Evolutionary conservation across 1,140 invertebrate genomes (phyloP), one percentile per base, ranked within the genome.

Genomic region (Melanaphis sacchari): DNA sequence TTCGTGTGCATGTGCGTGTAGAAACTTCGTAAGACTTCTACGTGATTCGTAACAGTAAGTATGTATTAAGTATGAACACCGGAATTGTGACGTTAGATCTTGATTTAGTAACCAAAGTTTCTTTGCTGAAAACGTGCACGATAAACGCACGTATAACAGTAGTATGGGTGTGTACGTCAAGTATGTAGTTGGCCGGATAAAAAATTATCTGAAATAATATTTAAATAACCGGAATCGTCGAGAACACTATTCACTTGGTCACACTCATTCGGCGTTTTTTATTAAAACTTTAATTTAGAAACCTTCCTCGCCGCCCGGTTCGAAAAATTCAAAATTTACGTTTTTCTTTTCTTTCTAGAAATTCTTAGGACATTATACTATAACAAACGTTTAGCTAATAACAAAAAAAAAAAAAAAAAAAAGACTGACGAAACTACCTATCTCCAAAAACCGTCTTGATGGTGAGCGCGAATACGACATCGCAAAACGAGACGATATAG

Each of bases 31-130:
- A 31, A 85, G n/a, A 85, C 24, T 43, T 85, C n/a, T 2, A 11
- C 18, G 84, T 26, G 82, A 84, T 84, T 85, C 84, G 84, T n/a
- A 41, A 43, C 38, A 24, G 81, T 38, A 38, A 38, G 7, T 38
- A 38, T 24, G 9, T 38, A 24, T 0, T 82, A 22, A 38, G 22
- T 40, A 41, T 82, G 26, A 41, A 43, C 41, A 85, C 41, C 3
- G 38, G 24, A 41, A 85, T 43, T 85, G 9, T 85, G 84, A 43
- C 40, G 43, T 85, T 85, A 85, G 84, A 85, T 31, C 84, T 85
- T 85, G 84, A 85, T 43, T 85, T 43, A 85, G 40, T 43, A 85
- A 85, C 24, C 11, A 85, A 85, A 85, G 82, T 84, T 84, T 31
- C 81, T 38, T 82, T 82, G 36, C 36, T 40, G 22, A 84, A 40